Percentiles rank a stretch among this genome's conserved stretches.
phyloP scores from a whole-genome alignment of 2,113 vertebrate genomes.

The Pedionomus torquatus region DNA sequence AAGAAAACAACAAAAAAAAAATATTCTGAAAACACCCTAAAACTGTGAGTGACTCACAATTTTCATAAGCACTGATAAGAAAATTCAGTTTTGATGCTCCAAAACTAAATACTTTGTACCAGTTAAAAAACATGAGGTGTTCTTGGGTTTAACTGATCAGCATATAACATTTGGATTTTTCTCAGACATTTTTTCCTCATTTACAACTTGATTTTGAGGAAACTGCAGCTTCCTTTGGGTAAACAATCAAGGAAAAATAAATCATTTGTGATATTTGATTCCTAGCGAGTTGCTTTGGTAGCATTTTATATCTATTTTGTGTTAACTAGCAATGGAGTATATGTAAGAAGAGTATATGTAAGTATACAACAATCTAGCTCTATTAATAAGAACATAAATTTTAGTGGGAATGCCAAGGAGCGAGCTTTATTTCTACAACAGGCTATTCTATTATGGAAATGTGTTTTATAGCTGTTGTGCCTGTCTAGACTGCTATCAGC shows the following conservation, averaged over 20 bases:
- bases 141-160: neutral
- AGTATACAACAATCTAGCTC: neutral
- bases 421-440: neutral
- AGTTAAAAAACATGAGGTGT: neutral
- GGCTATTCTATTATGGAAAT: slow-evolving; percentile 39
- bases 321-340: neutral
- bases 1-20: neutral
- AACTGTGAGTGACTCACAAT: neutral
- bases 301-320: neutral
- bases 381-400: slow-evolving; percentile 20
- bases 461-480: slow-evolving; percentile 41
- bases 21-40: neutral
- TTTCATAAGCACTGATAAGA: neutral
- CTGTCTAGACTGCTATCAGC: slow-evolving; percentile 50
- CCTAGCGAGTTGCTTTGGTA: neutral
- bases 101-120: neutral
- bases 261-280: neutral
- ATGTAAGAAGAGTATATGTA: neutral
- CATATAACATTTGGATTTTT: neutral
- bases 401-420: neutral
- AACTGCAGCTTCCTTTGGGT: neutral
- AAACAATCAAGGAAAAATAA: neutral
- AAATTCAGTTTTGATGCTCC: neutral
- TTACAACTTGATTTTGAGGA: neutral
- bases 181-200: neutral